These are phyloP conservation scores for Thelaira solivaga DNA, from an alignment of 2,888 invertebrate genomes.

Conservation along the genomic window DNA sequence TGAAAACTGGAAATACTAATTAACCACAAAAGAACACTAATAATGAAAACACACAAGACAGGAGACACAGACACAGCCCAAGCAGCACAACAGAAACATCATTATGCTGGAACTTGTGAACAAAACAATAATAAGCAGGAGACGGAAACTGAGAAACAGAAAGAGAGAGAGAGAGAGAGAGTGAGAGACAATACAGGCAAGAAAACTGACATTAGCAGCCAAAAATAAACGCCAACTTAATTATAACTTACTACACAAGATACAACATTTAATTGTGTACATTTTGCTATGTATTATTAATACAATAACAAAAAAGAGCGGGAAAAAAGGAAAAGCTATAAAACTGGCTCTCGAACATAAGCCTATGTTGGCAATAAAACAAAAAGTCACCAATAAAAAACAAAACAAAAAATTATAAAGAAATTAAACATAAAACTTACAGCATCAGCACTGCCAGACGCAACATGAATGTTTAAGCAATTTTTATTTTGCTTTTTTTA, in stretches of 20 bases:
- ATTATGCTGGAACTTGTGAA: slow-evolving; percentile 16
- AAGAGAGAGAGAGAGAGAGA: slow-evolving; percentile 58
- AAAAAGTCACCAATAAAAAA: slow-evolving; percentile 29
- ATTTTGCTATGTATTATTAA: slow-evolving; percentile 39
- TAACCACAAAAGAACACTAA: slow-evolving; percentile 67
- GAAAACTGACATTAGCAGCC: slow-evolving; percentile 41
- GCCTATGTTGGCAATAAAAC: slow-evolving; percentile 55
- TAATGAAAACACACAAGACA: slow-evolving; percentile 63
- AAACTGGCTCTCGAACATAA: slow-evolving; percentile 4
- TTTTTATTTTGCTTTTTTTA: neutral
- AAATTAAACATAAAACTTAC: slow-evolving; percentile 8
- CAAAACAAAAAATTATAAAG: slow-evolving; percentile 3
- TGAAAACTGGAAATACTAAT: slow-evolving; percentile 65
- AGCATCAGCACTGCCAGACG: slow-evolving; percentile 32
- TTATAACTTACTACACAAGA: slow-evolving; percentile 41
- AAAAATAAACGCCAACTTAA: slow-evolving; percentile 44
- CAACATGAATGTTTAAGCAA: slow-evolving; percentile 27
- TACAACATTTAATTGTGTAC: slow-evolving; percentile 35
- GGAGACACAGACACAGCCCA: slow-evolving; percentile 29
- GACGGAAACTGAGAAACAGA: slow-evolving; percentile 53
- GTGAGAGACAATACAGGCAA: slow-evolving; percentile 42
- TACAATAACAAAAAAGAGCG: neutral
- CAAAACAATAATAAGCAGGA: slow-evolving; percentile 42
- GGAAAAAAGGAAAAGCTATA: no score
- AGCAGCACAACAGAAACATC: neutral